Evolutionary conservation across 2,113 vertebrate species (phyloP).

Genomic region (Gymnocephalus cernua): DNA sequence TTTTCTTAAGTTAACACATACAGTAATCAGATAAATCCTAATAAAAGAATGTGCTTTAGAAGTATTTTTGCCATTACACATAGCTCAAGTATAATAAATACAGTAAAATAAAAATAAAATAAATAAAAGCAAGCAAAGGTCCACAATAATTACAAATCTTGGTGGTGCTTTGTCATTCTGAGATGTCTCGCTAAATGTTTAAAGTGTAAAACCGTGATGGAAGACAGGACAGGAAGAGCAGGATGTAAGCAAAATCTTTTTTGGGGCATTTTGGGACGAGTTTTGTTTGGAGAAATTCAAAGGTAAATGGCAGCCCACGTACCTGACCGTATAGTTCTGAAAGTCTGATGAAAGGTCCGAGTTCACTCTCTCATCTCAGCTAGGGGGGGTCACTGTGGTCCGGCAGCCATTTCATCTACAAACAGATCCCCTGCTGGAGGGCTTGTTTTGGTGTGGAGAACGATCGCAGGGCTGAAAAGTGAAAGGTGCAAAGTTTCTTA

Average conservation of each 20-base stretch:
- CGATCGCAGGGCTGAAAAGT: neutral
- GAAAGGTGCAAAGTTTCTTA: too few species aligned
- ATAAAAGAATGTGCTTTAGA: too few species aligned
- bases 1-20: too few species aligned
- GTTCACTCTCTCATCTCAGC: conserved; percentile 44
- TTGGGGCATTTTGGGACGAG: neutral
- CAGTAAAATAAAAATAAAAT: too few species aligned
- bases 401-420: conserved; percentile 48
- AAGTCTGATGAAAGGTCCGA: conserved; percentile 33
- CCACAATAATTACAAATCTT: too few species aligned
- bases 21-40: too few species aligned
- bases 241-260: neutral
- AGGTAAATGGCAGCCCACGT: conserved; percentile 3
- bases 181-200: neutral
- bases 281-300: conserved; percentile 2
- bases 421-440: conserved; percentile 15
- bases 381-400: neutral
- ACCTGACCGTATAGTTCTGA: conserved; percentile 34
- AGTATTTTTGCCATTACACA: too few species aligned
- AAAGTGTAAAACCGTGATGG: neutral
- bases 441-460: neutral
- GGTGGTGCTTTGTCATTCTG: too few species aligned
- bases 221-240: neutral
- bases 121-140: too few species aligned
- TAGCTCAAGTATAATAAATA: too few species aligned